These are phyloP conservation scores for Armadillidium nasatum DNA, from an alignment of 1,140 invertebrate species.

Conservation along the genomic window DNA sequence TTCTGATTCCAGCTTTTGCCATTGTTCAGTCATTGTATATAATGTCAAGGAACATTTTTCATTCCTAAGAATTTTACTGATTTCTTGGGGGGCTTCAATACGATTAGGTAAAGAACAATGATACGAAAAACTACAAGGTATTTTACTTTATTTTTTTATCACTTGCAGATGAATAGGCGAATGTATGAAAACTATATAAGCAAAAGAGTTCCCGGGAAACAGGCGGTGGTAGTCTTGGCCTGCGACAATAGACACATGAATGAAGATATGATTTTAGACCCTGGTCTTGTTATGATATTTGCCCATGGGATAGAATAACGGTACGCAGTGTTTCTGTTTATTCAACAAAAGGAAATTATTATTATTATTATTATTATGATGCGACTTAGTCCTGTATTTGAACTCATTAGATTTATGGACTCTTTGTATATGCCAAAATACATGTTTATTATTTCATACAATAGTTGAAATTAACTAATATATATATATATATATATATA, in stretches of 20 bases:
- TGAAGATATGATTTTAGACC: constrained; percentile 91
- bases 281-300: constrained; percentile 97
- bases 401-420: no score
- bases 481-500: no score
- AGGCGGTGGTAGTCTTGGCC: constrained; percentile 87
- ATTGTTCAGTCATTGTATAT: no score
- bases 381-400: no score
- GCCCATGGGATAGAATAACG: constrained; percentile 73
- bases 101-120: background rate
- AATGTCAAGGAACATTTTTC: no score
- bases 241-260: constrained; percentile 93
- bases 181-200: constrained; percentile 92
- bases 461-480: no score
- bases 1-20: no score
- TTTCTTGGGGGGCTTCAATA: background rate
- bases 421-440: no score
- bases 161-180: constrained; percentile 68
- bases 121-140: constrained; percentile 5
- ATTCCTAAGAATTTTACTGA: background rate
- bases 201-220: constrained; percentile 80
- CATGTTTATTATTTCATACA: no score
- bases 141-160: background rate
- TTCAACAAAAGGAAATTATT: no score
- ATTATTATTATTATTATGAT: no score
- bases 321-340: no score